Percentiles rank a stretch among this genome's conserved stretches.
Conservation (phyloP, 2,797 vertebrate genomes). For the Naso thynnoides region DNA sequence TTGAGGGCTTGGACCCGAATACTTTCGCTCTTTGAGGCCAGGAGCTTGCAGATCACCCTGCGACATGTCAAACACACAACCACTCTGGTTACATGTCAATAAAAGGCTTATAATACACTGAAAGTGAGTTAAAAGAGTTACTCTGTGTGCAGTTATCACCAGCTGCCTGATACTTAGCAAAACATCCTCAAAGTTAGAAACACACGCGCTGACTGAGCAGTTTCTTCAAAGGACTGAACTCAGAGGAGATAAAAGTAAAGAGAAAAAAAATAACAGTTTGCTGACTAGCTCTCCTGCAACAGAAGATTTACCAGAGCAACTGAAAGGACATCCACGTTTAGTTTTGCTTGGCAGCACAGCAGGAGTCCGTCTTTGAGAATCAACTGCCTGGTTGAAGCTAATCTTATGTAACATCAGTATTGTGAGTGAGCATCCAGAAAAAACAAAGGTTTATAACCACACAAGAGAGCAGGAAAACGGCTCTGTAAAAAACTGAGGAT, state of each 20-base stretch:
- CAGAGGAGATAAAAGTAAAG: conserved; percentile 22
- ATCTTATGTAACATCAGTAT: background rate
- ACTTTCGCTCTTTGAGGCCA: conserved; percentile 99
- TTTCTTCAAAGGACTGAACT: conserved; percentile 35
- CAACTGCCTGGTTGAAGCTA: conserved; percentile 13
- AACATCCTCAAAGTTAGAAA: conserved; percentile 39
- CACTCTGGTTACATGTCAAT: conserved; percentile 4
- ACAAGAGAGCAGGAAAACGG: too few relatives aligned
- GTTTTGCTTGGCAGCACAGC: conserved; percentile 36
- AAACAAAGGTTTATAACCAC: background rate
- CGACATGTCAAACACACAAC: conserved; percentile 45
- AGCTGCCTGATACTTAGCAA: conserved; percentile 22
- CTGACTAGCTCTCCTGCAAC: conserved; percentile 39
- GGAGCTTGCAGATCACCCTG: conserved; percentile 98
- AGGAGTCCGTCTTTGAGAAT: conserved; percentile 9
- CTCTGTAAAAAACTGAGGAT: too few relatives aligned
- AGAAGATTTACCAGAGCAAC: conserved; percentile 56
- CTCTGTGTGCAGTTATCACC: conserved; percentile 14
- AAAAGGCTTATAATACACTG: background rate
- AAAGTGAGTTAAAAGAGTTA: background rate
- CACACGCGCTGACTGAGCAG: conserved; percentile 24
- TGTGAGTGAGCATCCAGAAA: background rate
- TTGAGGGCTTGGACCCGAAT: conserved; percentile 99
- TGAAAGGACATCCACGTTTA: conserved; percentile 31
- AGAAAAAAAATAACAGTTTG: conserved; percentile 13